Evolutionary conservation across 2,797 vertebrate species (phyloP).

Genomic region (Babyrousa celebensis): DNA sequence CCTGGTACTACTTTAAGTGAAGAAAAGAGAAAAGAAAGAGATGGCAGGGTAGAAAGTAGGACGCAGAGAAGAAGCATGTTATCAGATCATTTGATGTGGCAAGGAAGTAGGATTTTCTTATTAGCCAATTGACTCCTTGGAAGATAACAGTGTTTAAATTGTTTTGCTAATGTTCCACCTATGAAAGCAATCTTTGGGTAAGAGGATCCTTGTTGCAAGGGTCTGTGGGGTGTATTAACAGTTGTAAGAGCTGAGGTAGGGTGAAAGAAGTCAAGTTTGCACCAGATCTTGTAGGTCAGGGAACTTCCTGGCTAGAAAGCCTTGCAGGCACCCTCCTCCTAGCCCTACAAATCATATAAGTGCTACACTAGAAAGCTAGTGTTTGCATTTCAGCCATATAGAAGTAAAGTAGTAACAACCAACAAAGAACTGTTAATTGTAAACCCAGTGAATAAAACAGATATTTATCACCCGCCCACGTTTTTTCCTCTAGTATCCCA

Average conservation of each 20-base stretch:
- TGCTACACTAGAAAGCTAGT: neutral
- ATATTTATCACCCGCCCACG: neutral
- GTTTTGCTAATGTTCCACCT: neutral
- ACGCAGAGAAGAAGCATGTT: neutral
- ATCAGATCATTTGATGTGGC: neutral
- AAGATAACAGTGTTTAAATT: neutral
- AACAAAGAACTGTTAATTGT: neutral
- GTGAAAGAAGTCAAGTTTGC: neutral
- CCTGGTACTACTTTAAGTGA: neutral
- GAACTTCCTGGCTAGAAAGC: neutral
- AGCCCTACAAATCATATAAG: neutral
- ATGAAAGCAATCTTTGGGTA: neutral
- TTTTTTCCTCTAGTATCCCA: constrained; percentile 26
- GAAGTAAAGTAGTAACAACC: neutral
- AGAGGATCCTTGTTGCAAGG: neutral
- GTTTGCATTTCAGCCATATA: neutral
- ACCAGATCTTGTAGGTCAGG: neutral
- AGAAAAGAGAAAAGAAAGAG: neutral
- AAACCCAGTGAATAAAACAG: neutral
- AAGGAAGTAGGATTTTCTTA: constrained; percentile 36
- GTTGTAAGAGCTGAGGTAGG: constrained; percentile 29
- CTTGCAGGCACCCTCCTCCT: neutral
- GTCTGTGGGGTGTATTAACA: neutral
- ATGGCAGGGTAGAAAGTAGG: neutral
- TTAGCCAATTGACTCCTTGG: constrained; percentile 18